Evolutionary conservation across 2,113 vertebrate genomes (phyloP), one percentile per base, ranked within the genome.

Genomic region (Rhabdomys dilectus): DNA sequence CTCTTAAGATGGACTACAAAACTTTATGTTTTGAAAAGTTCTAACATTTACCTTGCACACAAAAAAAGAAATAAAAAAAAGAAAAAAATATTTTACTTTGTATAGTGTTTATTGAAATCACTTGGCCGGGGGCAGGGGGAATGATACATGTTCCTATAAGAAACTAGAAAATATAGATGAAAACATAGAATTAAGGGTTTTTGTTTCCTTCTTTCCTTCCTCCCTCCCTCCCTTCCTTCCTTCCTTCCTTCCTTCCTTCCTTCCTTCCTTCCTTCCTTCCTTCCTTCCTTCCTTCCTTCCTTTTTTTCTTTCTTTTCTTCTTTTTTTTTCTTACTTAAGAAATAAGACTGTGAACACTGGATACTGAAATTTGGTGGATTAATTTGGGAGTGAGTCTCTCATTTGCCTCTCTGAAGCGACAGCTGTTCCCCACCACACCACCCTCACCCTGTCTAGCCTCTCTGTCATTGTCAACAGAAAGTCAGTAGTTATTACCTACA

Each of bases 1-100:
- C 94, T 92, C 95, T 97, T 80, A 97, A 96, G 89, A 97, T 70
- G 53, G 95, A 94, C 82, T 96, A 39, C 70, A 96, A 64, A 96
- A 96, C 58, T 60, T 97, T 97, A 42, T 94, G 45, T 85, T 98
- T 92, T 66, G 76, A 85, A 88, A 97, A 89, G 85, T 11, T 96
- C 81, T 78, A 51, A 51, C 87, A 88, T 89, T 97, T 92, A 94
- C 34, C 85, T 94, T 95, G 78, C 68, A 86, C 77, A 42, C 68
- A 81, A 80, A 13, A 96, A 78, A 31, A 81, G 66, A 93, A 93
- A 66, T 80, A 58, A 86, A 88, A 77, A 84, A 77, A 31, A 60
- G 51, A 88, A 92, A 58, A 73, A 39, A 89, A 9, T 26, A 12
- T 94, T 82, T 92, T 64, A 39, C 86, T 93, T 85, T 98, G 51